Evolutionary conservation across 2,113 vertebrate species (phyloP).

Genomic region (Collichthys lucidus): DNA sequence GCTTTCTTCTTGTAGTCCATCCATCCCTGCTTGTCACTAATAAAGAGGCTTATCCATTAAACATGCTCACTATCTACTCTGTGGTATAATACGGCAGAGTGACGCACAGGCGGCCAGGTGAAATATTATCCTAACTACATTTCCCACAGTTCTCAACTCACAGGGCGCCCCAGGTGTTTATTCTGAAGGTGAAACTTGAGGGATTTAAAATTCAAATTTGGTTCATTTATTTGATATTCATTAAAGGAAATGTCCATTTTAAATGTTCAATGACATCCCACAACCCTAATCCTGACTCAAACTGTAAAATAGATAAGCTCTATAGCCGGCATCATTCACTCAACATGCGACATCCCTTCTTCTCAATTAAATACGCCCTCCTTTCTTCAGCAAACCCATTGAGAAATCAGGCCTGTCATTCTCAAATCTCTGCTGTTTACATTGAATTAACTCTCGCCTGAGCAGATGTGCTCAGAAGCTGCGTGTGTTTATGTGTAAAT

Average conservation of each 20-base stretch:
- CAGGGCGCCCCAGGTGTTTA: not conserved
- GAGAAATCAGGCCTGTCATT: conserved; percentile 71
- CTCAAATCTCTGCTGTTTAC: conserved; percentile 57
- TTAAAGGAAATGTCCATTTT: not conserved
- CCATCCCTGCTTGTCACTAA: conserved; percentile 72
- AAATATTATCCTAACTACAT: conserved; percentile 57
- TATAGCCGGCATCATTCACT: conserved; percentile 33
- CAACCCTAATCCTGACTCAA: conserved; percentile 30
- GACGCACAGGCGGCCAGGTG: conserved; percentile 52
- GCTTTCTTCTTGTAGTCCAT: conserved; percentile 73
- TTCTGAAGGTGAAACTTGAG: not conserved
- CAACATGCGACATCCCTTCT: conserved; percentile 20
- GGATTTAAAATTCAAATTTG: not conserved
- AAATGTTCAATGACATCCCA: conserved; percentile 29
- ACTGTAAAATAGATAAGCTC: conserved; percentile 24
- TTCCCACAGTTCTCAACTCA: conserved; percentile 53
- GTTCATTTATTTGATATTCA: not conserved
- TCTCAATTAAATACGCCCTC: conserved; percentile 39
- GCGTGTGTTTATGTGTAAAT: conserved; percentile 42
- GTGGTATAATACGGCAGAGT: conserved; percentile 45
- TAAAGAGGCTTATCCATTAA: conserved; percentile 78
- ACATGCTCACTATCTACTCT: conserved; percentile 65
- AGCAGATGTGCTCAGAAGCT: conserved; percentile 65
- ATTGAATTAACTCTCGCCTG: conserved; percentile 59
- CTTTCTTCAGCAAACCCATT: conserved; percentile 59